phyloP scores from a whole-genome alignment of 2,113 vertebrate genomes.

The Cettia cetti region DNA sequence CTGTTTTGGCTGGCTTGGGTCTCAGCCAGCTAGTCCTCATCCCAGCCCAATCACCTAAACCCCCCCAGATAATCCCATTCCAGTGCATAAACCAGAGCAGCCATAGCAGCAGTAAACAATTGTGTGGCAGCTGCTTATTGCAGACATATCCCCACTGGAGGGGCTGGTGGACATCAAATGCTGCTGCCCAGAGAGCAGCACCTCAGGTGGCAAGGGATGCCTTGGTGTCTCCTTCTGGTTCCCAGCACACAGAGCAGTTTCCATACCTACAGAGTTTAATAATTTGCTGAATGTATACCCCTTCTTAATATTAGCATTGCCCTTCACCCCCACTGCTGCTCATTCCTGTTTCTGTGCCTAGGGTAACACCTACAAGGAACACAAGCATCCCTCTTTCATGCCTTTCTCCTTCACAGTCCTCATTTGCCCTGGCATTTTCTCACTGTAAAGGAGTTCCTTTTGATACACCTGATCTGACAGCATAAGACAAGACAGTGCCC shows the following conservation, averaged over 20 bases:
- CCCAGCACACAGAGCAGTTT: background rate
- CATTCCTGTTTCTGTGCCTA: background rate
- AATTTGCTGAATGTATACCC: background rate
- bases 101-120: background rate
- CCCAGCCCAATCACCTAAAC: slow-evolving; percentile 5
- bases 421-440: background rate
- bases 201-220: background rate
- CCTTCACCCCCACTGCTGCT: background rate
- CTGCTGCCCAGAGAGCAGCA: background rate
- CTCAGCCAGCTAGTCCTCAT: background rate
- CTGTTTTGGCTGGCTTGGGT: background rate
- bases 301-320: background rate
- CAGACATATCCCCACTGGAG: background rate
- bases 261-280: background rate
- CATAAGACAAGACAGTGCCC: background rate
- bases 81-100: background rate
- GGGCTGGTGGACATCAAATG: fast-evolving
- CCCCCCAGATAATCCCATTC: background rate
- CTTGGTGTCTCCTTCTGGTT: background rate
- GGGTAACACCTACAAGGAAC: background rate
- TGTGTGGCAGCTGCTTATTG: background rate
- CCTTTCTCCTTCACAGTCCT: background rate
- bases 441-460: background rate
- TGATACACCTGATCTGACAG: background rate
- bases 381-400: background rate